Percentiles rank a stretch among this genome's conserved stretches.
phyloP scores from a whole-genome alignment of 2,797 vertebrate species.

The Anolis apletophallus region DNA sequence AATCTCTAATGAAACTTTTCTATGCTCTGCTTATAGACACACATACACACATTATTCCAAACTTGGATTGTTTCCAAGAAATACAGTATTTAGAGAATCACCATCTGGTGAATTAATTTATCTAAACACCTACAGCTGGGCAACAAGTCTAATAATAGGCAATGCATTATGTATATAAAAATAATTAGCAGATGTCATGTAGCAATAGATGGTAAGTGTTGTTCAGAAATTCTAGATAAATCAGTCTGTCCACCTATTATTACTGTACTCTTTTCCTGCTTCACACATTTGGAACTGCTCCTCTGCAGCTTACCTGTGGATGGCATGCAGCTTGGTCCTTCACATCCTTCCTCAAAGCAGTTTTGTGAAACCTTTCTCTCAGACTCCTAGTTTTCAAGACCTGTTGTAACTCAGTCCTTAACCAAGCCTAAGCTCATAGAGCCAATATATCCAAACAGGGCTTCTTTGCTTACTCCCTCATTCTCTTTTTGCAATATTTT shows the following conservation, averaged over 20 bases:
- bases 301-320: background rate
- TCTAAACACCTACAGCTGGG: slow-evolving; percentile 68
- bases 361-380: background rate
- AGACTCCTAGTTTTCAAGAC: background rate
- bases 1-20: background rate
- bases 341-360: background rate
- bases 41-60: slow-evolving; percentile 10
- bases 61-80: slow-evolving; percentile 56
- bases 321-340: no score
- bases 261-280: background rate
- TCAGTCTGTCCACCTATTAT: background rate
- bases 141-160: slow-evolving; percentile 69
- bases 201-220: slow-evolving; percentile 10
- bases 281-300: background rate
- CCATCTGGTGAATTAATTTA: slow-evolving; percentile 72
- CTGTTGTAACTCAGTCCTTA: background rate
- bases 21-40: background rate
- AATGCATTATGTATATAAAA: slow-evolving; percentile 47
- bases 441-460: background rate
- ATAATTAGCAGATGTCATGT: slow-evolving; percentile 38
- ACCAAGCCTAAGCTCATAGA: background rate
- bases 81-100: slow-evolving; percentile 52
- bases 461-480: no score
- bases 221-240: background rate
- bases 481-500: background rate